Percentiles rank a stretch among this genome's conserved stretches.
These are phyloP conservation scores for Halocynthia roretzi DNA, from an alignment of 23 tunicate genomes.

Conservation along the genomic window DNA sequence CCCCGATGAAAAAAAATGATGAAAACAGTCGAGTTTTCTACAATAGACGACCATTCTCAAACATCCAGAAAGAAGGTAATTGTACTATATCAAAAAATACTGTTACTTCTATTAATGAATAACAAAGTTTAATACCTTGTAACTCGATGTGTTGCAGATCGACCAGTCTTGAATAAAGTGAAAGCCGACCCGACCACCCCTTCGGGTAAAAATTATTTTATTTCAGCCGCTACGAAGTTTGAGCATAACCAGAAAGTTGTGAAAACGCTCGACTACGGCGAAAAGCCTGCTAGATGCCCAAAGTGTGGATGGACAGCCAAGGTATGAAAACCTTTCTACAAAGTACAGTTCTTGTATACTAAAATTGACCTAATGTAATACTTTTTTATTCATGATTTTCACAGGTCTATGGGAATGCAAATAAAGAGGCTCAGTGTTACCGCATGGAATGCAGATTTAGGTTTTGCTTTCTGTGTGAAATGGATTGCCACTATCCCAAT, in stretches of 20 bases:
- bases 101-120: no score
- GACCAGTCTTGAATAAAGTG: no score
- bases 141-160: no score
- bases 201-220: conserved; percentile 13
- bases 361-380: background rate
- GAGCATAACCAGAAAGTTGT: conserved; percentile 10
- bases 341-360: background rate
- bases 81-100: no score
- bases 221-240: conserved; percentile 2
- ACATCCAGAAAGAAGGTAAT: no score
- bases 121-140: no score
- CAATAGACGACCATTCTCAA: no score
- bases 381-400: background rate
- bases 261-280: conserved; percentile 10
- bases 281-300: conserved; percentile 1
- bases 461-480: conserved; percentile 11
- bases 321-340: conserved; percentile 1
- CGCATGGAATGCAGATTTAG: conserved; percentile 4
- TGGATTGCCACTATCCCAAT: conserved; percentile 7
- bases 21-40: no score
- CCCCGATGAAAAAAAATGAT: background rate
- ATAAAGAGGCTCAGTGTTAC: conserved; percentile 13
- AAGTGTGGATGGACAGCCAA: conserved; percentile 26
- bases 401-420: conserved; percentile 18
- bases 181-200: conserved; percentile 9